Conservation (phyloP, 2,888 invertebrate genomes). For the Eilema caniola region DNA sequence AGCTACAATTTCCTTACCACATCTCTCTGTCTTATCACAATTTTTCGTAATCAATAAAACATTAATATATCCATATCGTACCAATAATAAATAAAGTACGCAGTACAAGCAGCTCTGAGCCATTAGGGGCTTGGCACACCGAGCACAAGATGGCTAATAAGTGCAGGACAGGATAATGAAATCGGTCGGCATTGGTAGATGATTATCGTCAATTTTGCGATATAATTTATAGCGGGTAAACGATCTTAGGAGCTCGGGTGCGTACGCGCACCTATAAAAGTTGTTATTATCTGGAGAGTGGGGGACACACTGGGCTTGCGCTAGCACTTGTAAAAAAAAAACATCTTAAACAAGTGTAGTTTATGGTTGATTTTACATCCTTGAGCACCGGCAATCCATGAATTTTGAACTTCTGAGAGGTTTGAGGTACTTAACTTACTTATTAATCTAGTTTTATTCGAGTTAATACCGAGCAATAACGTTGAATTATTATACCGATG, state of each 20-base stretch:
- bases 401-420: not conserved
- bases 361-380: not conserved
- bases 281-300: conserved; percentile 70
- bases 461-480: not conserved
- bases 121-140: conserved; percentile 36
- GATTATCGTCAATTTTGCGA: conserved; percentile 78
- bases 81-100: conserved; percentile 10
- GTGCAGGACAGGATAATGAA: conserved; percentile 70
- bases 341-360: not conserved
- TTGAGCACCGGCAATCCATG: not conserved
- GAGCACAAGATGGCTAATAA: conserved; percentile 60
- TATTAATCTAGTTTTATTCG: not conserved
- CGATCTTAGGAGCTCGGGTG: conserved; percentile 66
- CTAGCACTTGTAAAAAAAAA: not conserved
- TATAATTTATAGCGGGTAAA: conserved; percentile 74
- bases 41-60: conserved; percentile 17
- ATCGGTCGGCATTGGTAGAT: conserved; percentile 65
- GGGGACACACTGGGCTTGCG: conserved; percentile 47
- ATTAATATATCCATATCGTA: conserved; percentile 6
- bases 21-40: not conserved
- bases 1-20: not conserved
- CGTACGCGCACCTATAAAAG: conserved; percentile 73
- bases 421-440: no score
- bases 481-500: not conserved
- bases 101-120: conserved; percentile 13